Evolutionary conservation across 2,113 vertebrate species (phyloP).

Genomic region (Nansenia antarctica): DNA sequence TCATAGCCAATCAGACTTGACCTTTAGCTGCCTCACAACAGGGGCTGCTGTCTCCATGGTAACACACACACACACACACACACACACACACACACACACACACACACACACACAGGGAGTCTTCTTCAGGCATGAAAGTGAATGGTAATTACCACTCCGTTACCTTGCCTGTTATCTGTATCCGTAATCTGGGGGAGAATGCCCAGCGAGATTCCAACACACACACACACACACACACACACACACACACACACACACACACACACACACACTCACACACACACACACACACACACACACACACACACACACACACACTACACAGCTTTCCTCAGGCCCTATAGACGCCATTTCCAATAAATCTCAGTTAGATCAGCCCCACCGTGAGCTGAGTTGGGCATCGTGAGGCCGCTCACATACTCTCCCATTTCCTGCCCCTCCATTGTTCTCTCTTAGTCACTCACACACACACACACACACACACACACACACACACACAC

Average conservation of each 20-base stretch:
- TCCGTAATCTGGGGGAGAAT: not conserved
- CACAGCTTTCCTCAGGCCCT: not conserved
- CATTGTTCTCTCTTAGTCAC: slow-evolving; percentile 47
- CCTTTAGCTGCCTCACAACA: slow-evolving; percentile 26
- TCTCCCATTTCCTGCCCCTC: slow-evolving; percentile 47
- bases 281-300: slow-evolving; percentile 16
- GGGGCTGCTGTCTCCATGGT: slow-evolving; percentile 32
- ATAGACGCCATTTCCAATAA: not conserved
- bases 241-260: not conserved
- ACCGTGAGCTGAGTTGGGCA: slow-evolving; percentile 33
- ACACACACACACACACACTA: not conserved
- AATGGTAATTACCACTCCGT: not conserved
- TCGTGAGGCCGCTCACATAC: slow-evolving; percentile 6
- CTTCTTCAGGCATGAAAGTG: not conserved
- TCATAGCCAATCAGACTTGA: slow-evolving; percentile 27
- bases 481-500: too few relatives aligned
- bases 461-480: too few relatives aligned
- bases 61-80: slow-evolving; percentile 8
- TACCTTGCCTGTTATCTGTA: not conserved
- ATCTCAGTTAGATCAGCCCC: slow-evolving; percentile 19
- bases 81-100: not conserved
- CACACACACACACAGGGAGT: not conserved
- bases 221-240: not conserved
- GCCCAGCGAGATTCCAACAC: not conserved
- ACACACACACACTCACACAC: slow-evolving; percentile 3